Evolutionary conservation across 2,797 vertebrate species (phyloP).

Genomic region (Rhynchotus rufescens): DNA sequence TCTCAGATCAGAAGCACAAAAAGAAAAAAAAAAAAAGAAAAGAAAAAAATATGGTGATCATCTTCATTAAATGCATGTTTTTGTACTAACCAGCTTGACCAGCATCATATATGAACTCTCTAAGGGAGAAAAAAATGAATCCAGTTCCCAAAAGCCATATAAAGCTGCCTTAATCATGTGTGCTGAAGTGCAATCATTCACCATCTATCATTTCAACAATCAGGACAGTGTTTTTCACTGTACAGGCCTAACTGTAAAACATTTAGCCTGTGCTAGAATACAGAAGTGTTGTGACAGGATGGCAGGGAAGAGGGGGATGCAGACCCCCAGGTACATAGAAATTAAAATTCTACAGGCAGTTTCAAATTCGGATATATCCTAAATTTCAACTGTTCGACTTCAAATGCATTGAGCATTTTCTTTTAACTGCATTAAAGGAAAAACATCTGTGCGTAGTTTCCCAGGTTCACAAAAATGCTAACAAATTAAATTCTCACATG

Average conservation of each 20-base stretch:
- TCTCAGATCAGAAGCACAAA: fast-evolving
- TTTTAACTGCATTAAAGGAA: neutral
- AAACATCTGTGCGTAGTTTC: neutral
- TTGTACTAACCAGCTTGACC: neutral
- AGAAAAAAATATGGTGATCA: neutral
- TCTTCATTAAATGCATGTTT: neutral
- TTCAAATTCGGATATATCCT: neutral
- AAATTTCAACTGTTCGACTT: neutral
- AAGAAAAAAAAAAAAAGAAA: neutral
- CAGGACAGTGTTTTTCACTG: neutral
- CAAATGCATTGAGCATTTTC: neutral
- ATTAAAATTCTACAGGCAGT: neutral
- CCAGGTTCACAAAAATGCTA: neutral
- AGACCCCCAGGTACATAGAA: neutral
- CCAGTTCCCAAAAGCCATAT: neutral
- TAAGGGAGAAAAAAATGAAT: neutral
- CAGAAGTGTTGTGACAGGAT: neutral
- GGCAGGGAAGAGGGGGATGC: neutral
- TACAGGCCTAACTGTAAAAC: neutral
- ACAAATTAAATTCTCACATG: neutral
- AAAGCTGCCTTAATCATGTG: neutral
- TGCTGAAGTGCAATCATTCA: neutral
- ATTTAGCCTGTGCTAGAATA: neutral
- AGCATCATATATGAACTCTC: neutral
- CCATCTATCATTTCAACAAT: neutral